These are phyloP conservation scores for Eptatretus burgeri DNA, from an alignment of 2,113 vertebrate species.

Conservation along the genomic window DNA sequence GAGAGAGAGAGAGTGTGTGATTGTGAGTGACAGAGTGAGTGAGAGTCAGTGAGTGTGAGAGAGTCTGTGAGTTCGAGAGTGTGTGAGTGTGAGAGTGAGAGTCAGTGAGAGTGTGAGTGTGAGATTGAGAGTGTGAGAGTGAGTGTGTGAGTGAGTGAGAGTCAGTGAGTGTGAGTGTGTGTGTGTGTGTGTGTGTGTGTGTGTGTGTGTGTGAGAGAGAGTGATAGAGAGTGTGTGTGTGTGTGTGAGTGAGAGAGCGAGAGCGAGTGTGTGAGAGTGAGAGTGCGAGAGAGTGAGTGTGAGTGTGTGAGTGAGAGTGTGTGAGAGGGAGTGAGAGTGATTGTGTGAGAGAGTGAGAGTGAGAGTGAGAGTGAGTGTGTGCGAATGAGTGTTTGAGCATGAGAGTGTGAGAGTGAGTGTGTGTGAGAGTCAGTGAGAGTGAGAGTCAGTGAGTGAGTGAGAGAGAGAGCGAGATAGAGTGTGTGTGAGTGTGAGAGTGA, in stretches of 20 bases:
- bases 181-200: neutral
- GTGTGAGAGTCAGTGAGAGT: constrained; percentile 5
- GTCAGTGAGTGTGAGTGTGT: neutral
- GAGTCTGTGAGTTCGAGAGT: neutral
- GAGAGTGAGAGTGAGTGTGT: neutral
- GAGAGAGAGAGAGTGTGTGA: neutral
- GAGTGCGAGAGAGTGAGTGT: neutral
- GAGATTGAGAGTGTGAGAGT: neutral
- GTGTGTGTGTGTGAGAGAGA: neutral
- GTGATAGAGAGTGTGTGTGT: neutral
- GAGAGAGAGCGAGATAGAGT: neutral
- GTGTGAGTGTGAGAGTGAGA: constrained; percentile 5
- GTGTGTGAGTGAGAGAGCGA: neutral
- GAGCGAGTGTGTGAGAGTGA: neutral
- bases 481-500: neutral
- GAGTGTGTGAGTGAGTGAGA: neutral
- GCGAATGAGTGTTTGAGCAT: neutral
- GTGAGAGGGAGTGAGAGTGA: neutral
- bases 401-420: neutral
- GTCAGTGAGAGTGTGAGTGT: neutral
- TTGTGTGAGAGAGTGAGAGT: neutral
- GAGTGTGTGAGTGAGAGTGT: neutral
- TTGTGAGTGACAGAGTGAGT: neutral
- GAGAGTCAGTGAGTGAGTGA: neutral
- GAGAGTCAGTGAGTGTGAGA: neutral